Percentiles rank a stretch among this genome's conserved stretches.
phyloP scores from a whole-genome alignment of 2,888 invertebrate species.

The Ichneumoninae sp. region DNA sequence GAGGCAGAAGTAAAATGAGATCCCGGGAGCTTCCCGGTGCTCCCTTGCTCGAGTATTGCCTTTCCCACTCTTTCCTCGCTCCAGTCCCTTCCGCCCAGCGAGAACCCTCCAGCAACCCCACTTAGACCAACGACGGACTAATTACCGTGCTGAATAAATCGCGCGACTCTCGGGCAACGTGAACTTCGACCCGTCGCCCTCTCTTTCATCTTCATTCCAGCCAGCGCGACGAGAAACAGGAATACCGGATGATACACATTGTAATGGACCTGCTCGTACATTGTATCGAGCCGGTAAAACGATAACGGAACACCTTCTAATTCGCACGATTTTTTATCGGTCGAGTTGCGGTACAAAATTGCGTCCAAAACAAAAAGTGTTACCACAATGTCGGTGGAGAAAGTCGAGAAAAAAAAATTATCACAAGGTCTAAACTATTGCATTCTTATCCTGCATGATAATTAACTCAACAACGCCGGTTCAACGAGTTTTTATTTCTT shows the following conservation, averaged over 20 bases:
- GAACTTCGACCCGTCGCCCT: constrained; percentile 38
- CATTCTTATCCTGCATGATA: not conserved
- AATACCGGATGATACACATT: constrained; percentile 2
- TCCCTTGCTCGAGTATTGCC: constrained; percentile 23
- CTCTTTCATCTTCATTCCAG: constrained; percentile 13
- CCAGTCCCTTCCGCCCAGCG: not conserved
- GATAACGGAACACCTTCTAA: not conserved
- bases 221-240: constrained; percentile 30
- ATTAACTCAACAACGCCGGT: constrained; percentile 13
- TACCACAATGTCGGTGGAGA: not conserved
- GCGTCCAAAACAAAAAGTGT: not conserved
- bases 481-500: constrained; percentile 1
- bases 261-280: constrained; percentile 28
- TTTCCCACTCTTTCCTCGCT: constrained; percentile 22
- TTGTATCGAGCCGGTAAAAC: not conserved
- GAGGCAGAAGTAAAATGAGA: constrained; percentile 46
- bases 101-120: constrained; percentile 24
- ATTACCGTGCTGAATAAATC: constrained; percentile 68
- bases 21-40: constrained; percentile 17
- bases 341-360: not conserved
- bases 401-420: not conserved
- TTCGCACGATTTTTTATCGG: not conserved
- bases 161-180: constrained; percentile 19
- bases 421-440: not conserved
- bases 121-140: constrained; percentile 51